A percentile compares a stretch with the other conserved stretches of the same genome.
Evolutionary conservation across 2,113 vertebrate genomes (phyloP).

Genomic region (human (Homo sapiens)): GRCh38 chr6:165185501-165186000

Average conservation of each 20-base stretch:
- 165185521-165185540: neutral
- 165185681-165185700: neutral
- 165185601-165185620: neutral
- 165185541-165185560: neutral
- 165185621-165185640: neutral
- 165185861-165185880: neutral
- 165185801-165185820: neutral
- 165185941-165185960: neutral
- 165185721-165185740: neutral
- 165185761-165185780: too few species aligned
- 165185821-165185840: accelerated
- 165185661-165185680: neutral
- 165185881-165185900: neutral
- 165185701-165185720: neutral
- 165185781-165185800: accelerated
- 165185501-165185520: too few species aligned
- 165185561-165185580: neutral
- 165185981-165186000: neutral
- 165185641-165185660: neutral
- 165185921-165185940: neutral
- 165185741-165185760: neutral
- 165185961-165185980: neutral
- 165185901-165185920: neutral
- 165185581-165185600: neutral
- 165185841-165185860: neutral